Percentiles rank a stretch among this genome's conserved stretches.
phyloP scores from a whole-genome alignment of 2,797 vertebrate genomes.

The Channallabes apus region DNA sequence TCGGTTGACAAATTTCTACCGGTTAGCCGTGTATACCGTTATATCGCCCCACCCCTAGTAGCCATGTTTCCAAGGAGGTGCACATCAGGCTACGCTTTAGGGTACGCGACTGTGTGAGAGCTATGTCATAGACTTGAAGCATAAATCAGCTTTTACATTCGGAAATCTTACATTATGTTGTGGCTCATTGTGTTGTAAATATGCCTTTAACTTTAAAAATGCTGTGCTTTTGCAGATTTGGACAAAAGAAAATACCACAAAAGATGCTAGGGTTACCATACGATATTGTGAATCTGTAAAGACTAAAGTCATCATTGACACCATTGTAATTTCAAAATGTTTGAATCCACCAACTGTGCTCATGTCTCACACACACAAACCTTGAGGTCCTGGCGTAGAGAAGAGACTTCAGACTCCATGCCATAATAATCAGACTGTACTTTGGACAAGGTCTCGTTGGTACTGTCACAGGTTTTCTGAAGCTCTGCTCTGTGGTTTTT shows the following conservation, averaged over 20 bases:
- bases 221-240: not conserved
- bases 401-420: constrained; percentile 92
- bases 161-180: not conserved
- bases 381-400: constrained; percentile 91
- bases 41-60: too few species aligned
- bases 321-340: not conserved
- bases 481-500: constrained; percentile 74
- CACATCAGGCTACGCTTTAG: too few species aligned
- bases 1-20: too few species aligned
- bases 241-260: not conserved
- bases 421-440: constrained; percentile 91
- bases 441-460: constrained; percentile 74
- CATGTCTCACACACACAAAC: constrained; percentile 64
- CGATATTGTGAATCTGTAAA: not conserved
- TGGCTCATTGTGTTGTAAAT: not conserved
- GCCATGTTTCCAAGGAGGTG: too few species aligned
- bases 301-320: not conserved
- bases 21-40: too few species aligned
- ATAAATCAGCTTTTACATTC: too few species aligned
- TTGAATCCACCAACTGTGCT: not conserved
- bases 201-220: not conserved
- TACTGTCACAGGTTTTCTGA: constrained; percentile 75
- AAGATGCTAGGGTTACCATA: not conserved
- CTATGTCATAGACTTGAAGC: too few species aligned
- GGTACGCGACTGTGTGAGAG: too few species aligned